Evolutionary conservation across 2,113 vertebrate species (phyloP).

Genomic region (Echinops telfairi): DNA sequence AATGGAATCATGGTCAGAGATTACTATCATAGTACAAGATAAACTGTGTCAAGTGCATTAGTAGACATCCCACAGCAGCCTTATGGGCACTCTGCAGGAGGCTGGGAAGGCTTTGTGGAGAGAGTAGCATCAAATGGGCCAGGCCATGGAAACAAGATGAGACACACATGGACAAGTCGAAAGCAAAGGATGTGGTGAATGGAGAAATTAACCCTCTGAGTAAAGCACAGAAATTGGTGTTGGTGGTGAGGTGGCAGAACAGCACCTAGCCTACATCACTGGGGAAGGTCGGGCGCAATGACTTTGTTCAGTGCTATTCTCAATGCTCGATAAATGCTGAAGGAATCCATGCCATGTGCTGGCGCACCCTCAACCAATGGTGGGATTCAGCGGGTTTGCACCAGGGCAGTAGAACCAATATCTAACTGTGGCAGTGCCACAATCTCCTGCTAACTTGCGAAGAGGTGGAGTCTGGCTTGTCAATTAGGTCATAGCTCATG

Average conservation of each 20-base stretch:
- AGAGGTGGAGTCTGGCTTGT: too few relatives aligned
- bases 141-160: background rate
- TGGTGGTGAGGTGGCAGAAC: background rate
- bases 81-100: rapidly evolving
- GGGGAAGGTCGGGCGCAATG: background rate
- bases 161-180: background rate
- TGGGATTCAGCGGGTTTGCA: too few relatives aligned
- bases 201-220: too few relatives aligned
- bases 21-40: too few relatives aligned
- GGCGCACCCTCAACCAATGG: too few relatives aligned
- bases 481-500: too few relatives aligned
- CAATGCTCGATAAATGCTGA: background rate
- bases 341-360: background rate
- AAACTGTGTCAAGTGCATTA: background rate
- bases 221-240: too few relatives aligned
- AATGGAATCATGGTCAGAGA: rapidly evolving
- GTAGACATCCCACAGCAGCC: background rate
- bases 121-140: background rate
- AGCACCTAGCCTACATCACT: background rate
- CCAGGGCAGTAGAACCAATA: too few relatives aligned
- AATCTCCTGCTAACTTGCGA: too few relatives aligned
- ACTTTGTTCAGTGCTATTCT: too few relatives aligned
- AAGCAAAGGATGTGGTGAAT: too few relatives aligned
- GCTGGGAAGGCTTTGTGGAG: background rate
- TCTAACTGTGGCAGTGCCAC: too few relatives aligned